phyloP scores from a whole-genome alignment of 2,797 vertebrate genomes.

The Myiotriccus ornatus region DNA sequence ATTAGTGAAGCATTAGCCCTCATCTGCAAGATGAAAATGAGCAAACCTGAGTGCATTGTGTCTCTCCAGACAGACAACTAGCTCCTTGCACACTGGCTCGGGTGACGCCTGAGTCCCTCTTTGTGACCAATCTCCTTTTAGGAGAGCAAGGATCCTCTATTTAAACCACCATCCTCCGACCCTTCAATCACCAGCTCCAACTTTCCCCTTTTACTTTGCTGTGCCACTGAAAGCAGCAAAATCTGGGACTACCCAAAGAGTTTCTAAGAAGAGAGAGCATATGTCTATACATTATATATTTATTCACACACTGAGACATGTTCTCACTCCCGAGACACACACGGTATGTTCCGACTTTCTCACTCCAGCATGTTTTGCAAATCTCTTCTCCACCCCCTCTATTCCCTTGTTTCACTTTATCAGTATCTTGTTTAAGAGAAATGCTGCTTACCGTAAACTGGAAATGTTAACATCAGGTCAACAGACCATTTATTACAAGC shows the following conservation, averaged over 20 bases:
- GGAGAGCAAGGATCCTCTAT: background rate
- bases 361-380: constrained; percentile 64
- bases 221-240: background rate
- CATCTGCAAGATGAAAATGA: background rate
- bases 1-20: background rate
- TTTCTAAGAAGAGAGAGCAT: constrained; percentile 32
- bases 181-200: background rate
- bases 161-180: background rate
- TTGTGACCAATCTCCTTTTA: background rate
- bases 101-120: background rate
- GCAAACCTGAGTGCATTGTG: background rate
- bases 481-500: constrained; percentile 33
- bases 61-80: background rate
- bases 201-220: background rate
- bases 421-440: constrained; percentile 46
- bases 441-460: constrained; percentile 29
- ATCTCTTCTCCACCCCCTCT: constrained; percentile 48
- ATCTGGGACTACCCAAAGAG: background rate
- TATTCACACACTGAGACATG: constrained; percentile 62
- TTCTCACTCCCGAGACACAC: constrained; percentile 49
- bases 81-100: rapidly evolving
- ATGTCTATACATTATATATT: constrained; percentile 59
- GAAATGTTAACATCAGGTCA: constrained; percentile 38
- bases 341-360: constrained; percentile 56
- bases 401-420: constrained; percentile 15